Base-by-base conservation (phyloP, 2,113 vertebrate genomes). In the Elachura formosa region DNA sequence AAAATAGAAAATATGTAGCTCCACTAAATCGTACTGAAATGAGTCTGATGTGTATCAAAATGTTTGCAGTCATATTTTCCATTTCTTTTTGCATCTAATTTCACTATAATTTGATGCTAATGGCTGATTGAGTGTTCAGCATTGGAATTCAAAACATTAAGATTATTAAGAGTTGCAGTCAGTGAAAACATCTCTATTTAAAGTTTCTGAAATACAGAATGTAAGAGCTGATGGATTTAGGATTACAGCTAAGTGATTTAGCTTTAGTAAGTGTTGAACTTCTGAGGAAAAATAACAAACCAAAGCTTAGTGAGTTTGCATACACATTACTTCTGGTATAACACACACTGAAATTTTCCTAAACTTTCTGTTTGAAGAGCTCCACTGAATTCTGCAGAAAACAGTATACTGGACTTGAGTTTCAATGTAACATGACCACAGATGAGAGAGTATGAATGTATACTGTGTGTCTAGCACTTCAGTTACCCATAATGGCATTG, bases 121-220 rank as follows among this genome's bases (percentile, higher is more conserved):
- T 88, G 79, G 49, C 64, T 87, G 59, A 73, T 38, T 48, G 18
- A 84, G n/a, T 25, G 76, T 86, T 91, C 85, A 92, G 36, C 49
- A 69, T 1, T 88, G 86, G 76, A 93, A 86, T 94, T 85, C 63
- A 75, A 94, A 89, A 77, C 75, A 90, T 71, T 71, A 64, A 59
- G 72, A 55, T 51, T 74, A 91, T 61, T 81, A 75, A 89, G 75
- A 79, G 63, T 14, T 89, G 58, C 8, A 83, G 62, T 84, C 63
- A 71, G 51, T 83, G 64, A 87, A 96, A 90, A 84, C 72, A 96
- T 81, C 59, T 90, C 90, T 28, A 73, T 83, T 87, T 93, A 86
- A 95, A 93, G 68, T 25, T 61, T 90, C 75, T 80, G 61, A 94
- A 91, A 94, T 18, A 63, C n/a, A 77, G 55, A 63, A 69, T 69